phyloP scores from a whole-genome alignment of 37 sponge, comb jelly and placozoan genomes.

The Crambe crambe region DNA sequence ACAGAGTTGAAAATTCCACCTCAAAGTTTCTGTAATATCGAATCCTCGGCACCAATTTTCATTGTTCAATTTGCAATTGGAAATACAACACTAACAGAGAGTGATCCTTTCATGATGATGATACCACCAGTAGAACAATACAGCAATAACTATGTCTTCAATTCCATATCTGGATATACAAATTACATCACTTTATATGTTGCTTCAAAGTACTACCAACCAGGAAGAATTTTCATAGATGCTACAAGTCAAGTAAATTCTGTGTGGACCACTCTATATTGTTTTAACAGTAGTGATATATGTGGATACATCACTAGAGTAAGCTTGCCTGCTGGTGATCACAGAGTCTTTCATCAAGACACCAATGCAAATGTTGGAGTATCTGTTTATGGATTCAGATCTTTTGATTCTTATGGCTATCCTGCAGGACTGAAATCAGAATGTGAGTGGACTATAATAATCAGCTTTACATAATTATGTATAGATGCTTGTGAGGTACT shows the following conservation, averaged over 20 bases:
- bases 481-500: too few relatives aligned
- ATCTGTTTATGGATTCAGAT: conserved; percentile 47
- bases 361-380: conserved; percentile 33
- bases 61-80: conserved; percentile 38
- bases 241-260: not conserved
- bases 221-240: conserved; percentile 26
- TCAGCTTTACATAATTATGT: too few relatives aligned
- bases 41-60: conserved; percentile 37
- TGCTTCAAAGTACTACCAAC: conserved; percentile 25
- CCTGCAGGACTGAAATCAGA: conserved; percentile 55
- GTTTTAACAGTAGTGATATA: not conserved
- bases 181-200: conserved; percentile 50
- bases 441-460: too few relatives aligned
- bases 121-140: conserved; percentile 74
- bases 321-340: conserved; percentile 19
- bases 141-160: conserved; percentile 49
- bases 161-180: not conserved
- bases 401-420: conserved; percentile 52
- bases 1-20: conserved; percentile 1
- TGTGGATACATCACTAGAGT: conserved; percentile 40
- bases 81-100: not conserved
- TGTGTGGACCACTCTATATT: conserved; percentile 12
- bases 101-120: conserved; percentile 70
- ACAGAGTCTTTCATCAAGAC: conserved; percentile 34
- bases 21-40: conserved; percentile 27